Evolutionary conservation across 1,140 invertebrate genomes (phyloP), one percentile per base, ranked within the genome.

Genomic region (Drosophila equinoxialis): DNA sequence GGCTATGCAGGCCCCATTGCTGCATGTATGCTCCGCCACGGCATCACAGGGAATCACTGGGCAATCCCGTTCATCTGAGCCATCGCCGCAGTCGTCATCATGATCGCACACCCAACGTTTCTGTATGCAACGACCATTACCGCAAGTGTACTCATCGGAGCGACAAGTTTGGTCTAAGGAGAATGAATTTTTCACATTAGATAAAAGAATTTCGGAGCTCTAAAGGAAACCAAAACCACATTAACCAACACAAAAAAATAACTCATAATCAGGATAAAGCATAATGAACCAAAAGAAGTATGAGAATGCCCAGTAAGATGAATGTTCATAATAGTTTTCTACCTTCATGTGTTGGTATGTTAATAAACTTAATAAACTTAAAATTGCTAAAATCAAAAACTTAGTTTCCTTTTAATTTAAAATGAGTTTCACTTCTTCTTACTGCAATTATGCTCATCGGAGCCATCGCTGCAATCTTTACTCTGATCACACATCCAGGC

Each of bases 401-500:
- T 23, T 48, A 61, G 23, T 30, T 48, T 39, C 3, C 10, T 4
- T 17, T 37, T 20, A 7, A 37, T 37, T 37, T 8, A 5, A 10
- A 8, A 3, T 10, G 35, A 10, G 3, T 10, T 35, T 7, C 1
- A 17, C 10, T 20, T 2, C 17, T 58, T 37, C 96, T 97, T 97
- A 97, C 97, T 97, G 95, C 97, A 97, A 93, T 95, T 94, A 93
- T 95, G 94, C 91, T 97, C 97, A 93, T 98, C 98, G 74, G 96
- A 97, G 77, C 95, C 96, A 93, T 98, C 97, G 63, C 94, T 94
- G 93, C 98, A 98, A 93, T 98, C 97, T 35, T 94, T 92, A 91
- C 95, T 96, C 90, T 96, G 95, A 93, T 98, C 97, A 92, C 98
- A 98, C 94, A 97, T 96, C 97, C 97, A 98, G 41, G 96, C 96